Evolutionary conservation across 2,888 invertebrate genomes (phyloP), one percentile per base, ranked within the genome.

Genomic region (Hipparchia sbordonii): DNA sequence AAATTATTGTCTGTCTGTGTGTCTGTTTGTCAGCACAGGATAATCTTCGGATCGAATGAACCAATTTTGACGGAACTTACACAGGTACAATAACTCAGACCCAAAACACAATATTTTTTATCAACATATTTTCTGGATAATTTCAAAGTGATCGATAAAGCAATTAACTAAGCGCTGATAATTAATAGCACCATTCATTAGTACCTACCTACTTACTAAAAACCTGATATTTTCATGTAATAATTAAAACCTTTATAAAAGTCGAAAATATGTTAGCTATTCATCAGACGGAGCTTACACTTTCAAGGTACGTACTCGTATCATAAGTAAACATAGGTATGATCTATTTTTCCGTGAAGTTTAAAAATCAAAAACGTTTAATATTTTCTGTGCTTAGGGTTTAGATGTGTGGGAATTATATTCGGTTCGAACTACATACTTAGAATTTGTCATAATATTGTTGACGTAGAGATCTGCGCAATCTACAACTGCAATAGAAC

Each of bases 241-340:
- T 59, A 9, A 57, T 13, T 57, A 68, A 10, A n/a, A 39, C 51
- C 13, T 52, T 70, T 63, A 63, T 63, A 70, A 63, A 63, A 63
- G 51, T 23, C 12, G 6, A 9, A 46, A 9, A 23, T 33, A 61
- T 46, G 9, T n/a, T 23, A 5, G 6, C 7, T 52, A 39, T 10
- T 39, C 61, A 33, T 61, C 67, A 48, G 51, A 72, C 62, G 72
- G 72, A 70, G 65, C 48, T 67, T 46, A 71, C 59, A 65, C 51
- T 60, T 67, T 60, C 33, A 63, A 60, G 65, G 66, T 74, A 71
- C 46, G 9, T 7, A 13, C n/a, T 61, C 39, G 8, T 60, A 3
- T 46, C 51, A 33, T 56, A 57, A 57, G 9, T 39, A 54, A 39
- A 39, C 39, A 39, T 39, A 39, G 39, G 10, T 60, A 9, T 63